phyloP scores from a whole-genome alignment of 2,113 vertebrate genomes.

The Muscicapa adusta region DNA sequence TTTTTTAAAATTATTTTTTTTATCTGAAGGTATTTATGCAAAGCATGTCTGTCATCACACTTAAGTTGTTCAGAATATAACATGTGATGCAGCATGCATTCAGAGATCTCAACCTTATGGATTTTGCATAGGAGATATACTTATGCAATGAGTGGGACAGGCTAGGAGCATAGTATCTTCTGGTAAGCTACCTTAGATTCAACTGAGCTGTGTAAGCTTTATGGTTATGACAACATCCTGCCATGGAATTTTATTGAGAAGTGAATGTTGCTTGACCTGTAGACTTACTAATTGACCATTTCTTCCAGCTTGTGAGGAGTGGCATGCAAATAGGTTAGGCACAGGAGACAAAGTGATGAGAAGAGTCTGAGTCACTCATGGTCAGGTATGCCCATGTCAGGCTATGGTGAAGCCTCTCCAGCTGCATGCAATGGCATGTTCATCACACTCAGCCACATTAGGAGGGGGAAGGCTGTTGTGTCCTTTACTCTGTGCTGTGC shows the following conservation, averaged over 20 bases:
- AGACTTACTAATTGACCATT: neutral
- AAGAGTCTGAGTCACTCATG: neutral
- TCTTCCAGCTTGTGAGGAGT: neutral
- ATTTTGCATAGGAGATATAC: neutral
- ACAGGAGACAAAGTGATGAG: neutral
- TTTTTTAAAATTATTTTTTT: neutral
- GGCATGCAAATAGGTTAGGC: neutral
- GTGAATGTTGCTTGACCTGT: neutral
- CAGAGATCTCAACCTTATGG: neutral
- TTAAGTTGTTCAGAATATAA: neutral
- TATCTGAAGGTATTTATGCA: neutral
- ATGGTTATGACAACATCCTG: neutral
- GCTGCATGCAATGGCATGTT: accelerated
- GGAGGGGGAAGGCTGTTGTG: neutral
- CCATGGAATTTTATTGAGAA: neutral
- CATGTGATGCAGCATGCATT: neutral
- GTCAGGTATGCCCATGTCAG: neutral
- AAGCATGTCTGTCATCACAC: neutral
- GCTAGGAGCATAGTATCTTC: neutral
- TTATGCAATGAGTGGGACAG: neutral
- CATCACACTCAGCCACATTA: accelerated
- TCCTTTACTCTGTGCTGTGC: neutral
- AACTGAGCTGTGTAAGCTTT: neutral
- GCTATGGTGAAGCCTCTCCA: neutral
- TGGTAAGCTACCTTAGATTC: neutral